Base-by-base conservation (phyloP, 2,888 invertebrate species). In the Macrosoma leucophasiata region DNA sequence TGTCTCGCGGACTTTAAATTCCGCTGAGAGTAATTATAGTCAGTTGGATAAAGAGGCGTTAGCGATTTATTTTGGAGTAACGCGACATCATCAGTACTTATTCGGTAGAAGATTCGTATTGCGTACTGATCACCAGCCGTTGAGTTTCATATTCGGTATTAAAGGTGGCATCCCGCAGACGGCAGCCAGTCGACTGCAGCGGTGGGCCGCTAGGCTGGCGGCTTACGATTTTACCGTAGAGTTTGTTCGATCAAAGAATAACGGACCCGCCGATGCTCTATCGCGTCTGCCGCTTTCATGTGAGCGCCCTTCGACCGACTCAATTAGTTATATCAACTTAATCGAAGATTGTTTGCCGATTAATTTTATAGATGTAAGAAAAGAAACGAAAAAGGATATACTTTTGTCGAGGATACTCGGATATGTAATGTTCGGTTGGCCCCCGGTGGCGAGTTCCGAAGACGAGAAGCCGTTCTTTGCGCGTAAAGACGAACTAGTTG, bases 101-200 rank as follows among this genome's bases (percentile, higher is more conserved):
- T 52, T 30, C 29, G 55, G 55, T 3, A 38, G 45, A 6, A 13
- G 27, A 7, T 58, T 65, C 26, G 53, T 41, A 1, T 36, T 73
- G 6, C 11, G 56, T 7, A 74, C 70, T 0, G 72, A 74, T 40
- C 64, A 72, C 36, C 55, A 67, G 33, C 72, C 77, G 1, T 39
- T 79, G 3, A 46, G 48, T 5, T 43, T 48, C 4, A 60, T 78
- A 13, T 61, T 74, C 13, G 50, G 51, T 3, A 31, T 29, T 1
- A 56, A 50, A 48, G 38, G 39, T 14, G 53, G 43, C 9, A 61
- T 46, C 39, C 61, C 48, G 25, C 43, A 30, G n/a, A 44, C 56
- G 15, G 57, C 60, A 13, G 53, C 64, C 4, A 52, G 55, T 25
- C 42, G 55, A 19, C 46, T 60, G 39, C 61, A 52, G 44, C 39